These are phyloP conservation scores for Eucidaris tribuloides DNA, from an alignment of 35 echinoderm and acorn worm species.

Conservation along the genomic window DNA sequence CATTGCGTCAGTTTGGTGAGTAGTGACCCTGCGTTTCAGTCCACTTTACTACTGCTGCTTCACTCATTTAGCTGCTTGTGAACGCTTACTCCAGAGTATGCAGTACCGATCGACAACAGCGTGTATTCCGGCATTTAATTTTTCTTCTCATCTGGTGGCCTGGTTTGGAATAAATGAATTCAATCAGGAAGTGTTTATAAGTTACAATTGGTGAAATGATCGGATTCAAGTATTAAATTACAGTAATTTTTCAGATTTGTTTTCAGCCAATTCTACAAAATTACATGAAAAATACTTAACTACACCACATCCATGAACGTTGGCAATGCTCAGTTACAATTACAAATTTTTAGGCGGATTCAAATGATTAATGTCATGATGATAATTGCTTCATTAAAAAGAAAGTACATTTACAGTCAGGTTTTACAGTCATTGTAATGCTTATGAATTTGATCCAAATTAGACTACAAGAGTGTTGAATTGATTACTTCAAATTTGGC, in stretches of 20 bases:
- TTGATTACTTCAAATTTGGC: background rate
- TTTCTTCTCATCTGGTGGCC: slow-evolving; percentile 66
- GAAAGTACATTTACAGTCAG: background rate
- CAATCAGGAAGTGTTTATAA: background rate
- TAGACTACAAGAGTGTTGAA: background rate
- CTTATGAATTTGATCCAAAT: background rate
- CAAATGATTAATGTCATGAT: too few relatives aligned
- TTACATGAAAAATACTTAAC: too few relatives aligned
- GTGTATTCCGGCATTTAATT: slow-evolving; percentile 32
- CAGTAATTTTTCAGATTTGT: background rate
- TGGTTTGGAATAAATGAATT: slow-evolving; percentile 1
- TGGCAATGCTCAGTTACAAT: too few relatives aligned
- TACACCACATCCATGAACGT: too few relatives aligned
- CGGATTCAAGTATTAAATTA: background rate
- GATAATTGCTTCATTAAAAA: too few relatives aligned
- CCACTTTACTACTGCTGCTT: too few relatives aligned
- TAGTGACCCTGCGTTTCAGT: too few relatives aligned
- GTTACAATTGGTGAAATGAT: background rate
- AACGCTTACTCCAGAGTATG: slow-evolving; percentile 87
- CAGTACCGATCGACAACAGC: slow-evolving; percentile 73
- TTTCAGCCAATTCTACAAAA: too few relatives aligned
- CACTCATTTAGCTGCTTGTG: slow-evolving; percentile 73
- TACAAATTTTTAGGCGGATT: too few relatives aligned
- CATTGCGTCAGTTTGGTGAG: too few relatives aligned
- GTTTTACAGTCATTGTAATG: background rate